A percentile compares a stretch with the other conserved stretches of the same genome.
phyloP scores from a whole-genome alignment of 2,797 vertebrate genomes.

The Babyrousa celebensis region DNA sequence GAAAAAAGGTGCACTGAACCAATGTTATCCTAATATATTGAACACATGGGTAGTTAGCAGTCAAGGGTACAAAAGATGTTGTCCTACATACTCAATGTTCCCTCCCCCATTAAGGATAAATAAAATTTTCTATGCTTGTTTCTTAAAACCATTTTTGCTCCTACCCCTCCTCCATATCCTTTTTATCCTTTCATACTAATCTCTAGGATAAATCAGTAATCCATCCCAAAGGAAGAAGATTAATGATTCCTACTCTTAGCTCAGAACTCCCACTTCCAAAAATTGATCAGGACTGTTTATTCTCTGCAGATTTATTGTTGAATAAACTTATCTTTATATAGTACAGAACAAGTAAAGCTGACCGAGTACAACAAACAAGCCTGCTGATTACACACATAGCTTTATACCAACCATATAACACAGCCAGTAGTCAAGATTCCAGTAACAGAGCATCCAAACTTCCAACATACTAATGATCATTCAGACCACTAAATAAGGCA shows the following conservation, averaged over 20 bases:
- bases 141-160: neutral
- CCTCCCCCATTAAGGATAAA: neutral
- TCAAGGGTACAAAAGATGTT: neutral
- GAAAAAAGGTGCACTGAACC: neutral
- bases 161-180: neutral
- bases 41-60: neutral
- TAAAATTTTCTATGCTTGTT: neutral
- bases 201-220: neutral
- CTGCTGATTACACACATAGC: constrained; percentile 38
- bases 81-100: neutral
- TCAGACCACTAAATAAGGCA: constrained; percentile 74
- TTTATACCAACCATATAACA: constrained; percentile 72
- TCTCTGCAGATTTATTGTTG: constrained; percentile 90
- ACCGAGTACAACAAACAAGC: constrained; percentile 84
- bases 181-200: constrained; percentile 4
- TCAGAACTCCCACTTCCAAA: constrained; percentile 82
- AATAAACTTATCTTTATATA: constrained; percentile 85
- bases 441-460: constrained; percentile 71
- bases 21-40: neutral
- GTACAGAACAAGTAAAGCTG: constrained; percentile 88
- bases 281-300: constrained; percentile 85
- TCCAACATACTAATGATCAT: constrained; percentile 65
- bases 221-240: constrained; percentile 1
- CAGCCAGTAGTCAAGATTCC: constrained; percentile 68
- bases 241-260: constrained; percentile 25